These are phyloP conservation scores for Myoxocephalus aenaeus DNA, from an alignment of 2,797 vertebrate genomes.

Conservation along the genomic window DNA sequence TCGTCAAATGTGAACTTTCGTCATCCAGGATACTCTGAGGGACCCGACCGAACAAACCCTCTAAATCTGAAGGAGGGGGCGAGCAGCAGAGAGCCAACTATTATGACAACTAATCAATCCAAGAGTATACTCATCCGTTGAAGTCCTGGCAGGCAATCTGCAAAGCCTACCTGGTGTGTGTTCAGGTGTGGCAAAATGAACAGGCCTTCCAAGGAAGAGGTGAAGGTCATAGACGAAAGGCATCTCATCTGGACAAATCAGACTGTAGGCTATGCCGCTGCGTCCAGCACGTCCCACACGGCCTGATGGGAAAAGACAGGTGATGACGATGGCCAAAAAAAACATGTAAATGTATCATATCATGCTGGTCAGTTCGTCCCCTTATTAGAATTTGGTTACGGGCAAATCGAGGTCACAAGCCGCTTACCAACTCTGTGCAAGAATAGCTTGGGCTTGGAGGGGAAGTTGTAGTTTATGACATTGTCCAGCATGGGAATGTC, in stretches of 20 bases:
- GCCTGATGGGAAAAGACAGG: conserved; percentile 76
- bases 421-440: conserved; percentile 95
- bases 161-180: conserved; percentile 69
- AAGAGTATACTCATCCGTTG: background rate
- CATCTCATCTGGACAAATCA: conserved; percentile 92
- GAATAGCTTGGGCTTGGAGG: conserved; percentile 95
- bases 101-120: background rate
- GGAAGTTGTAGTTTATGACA: conserved; percentile 98
- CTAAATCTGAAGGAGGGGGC: conserved; percentile 59
- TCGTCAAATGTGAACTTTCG: conserved; percentile 86
- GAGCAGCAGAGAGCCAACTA: background rate
- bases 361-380: background rate
- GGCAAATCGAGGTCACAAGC: background rate
- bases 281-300: conserved; percentile 95
- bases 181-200: conserved; percentile 82
- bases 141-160: background rate
- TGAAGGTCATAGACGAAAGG: conserved; percentile 93
- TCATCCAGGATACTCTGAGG: conserved; percentile 95
- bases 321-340: background rate
- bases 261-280: conserved; percentile 90
- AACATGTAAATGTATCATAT: too few relatives aligned
- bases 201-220: conserved; percentile 90
- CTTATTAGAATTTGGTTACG: background rate
- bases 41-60: conserved; percentile 90
- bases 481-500: conserved; percentile 98